phyloP scores from a whole-genome alignment of 2,888 invertebrate genomes.

The Ashinkailepas kermadecensis region DNA sequence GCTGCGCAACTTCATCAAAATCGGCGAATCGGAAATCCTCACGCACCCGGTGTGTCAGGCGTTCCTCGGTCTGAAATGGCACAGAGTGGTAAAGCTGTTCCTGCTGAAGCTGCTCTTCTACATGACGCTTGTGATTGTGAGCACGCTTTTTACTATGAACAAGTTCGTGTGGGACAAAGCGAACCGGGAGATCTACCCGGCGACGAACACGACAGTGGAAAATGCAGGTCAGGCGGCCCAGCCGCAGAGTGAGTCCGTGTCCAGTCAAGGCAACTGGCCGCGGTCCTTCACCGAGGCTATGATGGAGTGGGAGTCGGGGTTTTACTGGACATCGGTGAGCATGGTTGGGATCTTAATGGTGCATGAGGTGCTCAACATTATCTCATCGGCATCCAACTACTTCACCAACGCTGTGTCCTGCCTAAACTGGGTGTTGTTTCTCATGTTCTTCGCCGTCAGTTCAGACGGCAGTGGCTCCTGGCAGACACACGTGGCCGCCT shows the following conservation, averaged over 20 bases:
- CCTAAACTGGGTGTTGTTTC: background rate
- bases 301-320: background rate
- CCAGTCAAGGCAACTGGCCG: background rate
- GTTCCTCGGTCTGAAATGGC: slow-evolving; percentile 53
- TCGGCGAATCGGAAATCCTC: slow-evolving; percentile 47
- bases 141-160: slow-evolving; percentile 45
- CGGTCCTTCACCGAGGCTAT: background rate
- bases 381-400: slow-evolving; percentile 16
- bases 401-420: background rate
- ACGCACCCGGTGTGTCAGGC: slow-evolving; percentile 53
- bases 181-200: background rate
- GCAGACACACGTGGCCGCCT: slow-evolving; percentile 33
- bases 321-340: slow-evolving; percentile 11
- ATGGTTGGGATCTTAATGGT: slow-evolving; percentile 8
- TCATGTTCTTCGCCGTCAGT: slow-evolving; percentile 28
- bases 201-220: background rate
- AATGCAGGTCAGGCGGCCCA: background rate
- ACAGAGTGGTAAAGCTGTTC: slow-evolving; percentile 50
- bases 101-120: slow-evolving; percentile 49
- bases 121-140: slow-evolving; percentile 47
- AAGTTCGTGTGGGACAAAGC: slow-evolving; percentile 31
- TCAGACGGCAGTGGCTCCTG: slow-evolving; percentile 22
- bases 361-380: slow-evolving; percentile 7
- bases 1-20: slow-evolving; percentile 49
- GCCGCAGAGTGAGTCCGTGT: background rate